phyloP scores from a whole-genome alignment of 2,113 vertebrate genomes.

The Podocnemis expansa region DNA sequence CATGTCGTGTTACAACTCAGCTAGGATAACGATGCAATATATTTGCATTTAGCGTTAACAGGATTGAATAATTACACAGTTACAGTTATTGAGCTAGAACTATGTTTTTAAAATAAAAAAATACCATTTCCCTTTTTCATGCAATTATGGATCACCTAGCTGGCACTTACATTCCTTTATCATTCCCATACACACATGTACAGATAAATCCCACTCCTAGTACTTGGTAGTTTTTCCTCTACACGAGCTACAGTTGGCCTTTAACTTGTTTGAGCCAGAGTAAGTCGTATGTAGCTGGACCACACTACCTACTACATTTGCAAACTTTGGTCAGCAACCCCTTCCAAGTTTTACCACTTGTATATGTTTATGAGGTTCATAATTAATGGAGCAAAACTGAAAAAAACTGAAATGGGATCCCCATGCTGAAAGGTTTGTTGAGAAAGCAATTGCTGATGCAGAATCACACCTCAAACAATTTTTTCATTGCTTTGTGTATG shows the following conservation, averaged over 20 bases:
- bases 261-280: background rate
- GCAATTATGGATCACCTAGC: background rate
- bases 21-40: background rate
- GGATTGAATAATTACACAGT: background rate
- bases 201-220: background rate
- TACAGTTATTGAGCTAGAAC: background rate
- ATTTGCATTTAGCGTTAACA: background rate
- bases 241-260: background rate
- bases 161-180: background rate
- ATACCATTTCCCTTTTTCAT: background rate
- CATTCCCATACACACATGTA: background rate
- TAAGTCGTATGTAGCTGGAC: background rate
- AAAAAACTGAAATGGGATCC: background rate
- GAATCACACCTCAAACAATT: background rate
- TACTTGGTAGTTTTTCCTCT: background rate
- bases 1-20: background rate
- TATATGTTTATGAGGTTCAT: background rate
- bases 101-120: background rate
- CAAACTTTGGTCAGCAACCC: background rate
- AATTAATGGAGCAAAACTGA: background rate
- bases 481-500: background rate
- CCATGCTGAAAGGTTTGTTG: background rate
- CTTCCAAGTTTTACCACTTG: background rate
- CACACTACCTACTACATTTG: background rate
- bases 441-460: background rate